phyloP scores from a whole-genome alignment of 2,113 vertebrate species.

The Saguinus imperator region DNA sequence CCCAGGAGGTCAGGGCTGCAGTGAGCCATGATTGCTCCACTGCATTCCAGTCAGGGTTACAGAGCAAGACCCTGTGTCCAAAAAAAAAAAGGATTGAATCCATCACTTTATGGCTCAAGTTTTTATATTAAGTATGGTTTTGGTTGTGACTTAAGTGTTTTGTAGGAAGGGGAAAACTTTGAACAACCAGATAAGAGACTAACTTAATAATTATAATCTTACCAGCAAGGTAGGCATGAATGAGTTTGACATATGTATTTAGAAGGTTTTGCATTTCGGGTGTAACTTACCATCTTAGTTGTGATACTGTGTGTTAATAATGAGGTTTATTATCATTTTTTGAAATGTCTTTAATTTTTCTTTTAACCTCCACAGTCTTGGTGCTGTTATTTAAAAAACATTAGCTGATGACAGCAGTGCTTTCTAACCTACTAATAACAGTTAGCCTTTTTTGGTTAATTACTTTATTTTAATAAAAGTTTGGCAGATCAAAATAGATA shows the following conservation, averaged over 20 bases:
- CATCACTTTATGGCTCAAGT: neutral
- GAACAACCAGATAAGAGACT: neutral
- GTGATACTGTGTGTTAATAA: neutral
- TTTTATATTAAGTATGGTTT: neutral
- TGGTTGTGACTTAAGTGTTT: neutral
- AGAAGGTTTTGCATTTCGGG: neutral
- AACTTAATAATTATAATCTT: neutral
- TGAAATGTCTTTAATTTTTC: neutral
- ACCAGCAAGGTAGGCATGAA: neutral
- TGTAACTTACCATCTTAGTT: neutral
- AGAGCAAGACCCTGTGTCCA: no score
- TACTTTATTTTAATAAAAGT: constrained; percentile 9
- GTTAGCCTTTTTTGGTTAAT: neutral
- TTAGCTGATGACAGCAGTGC: neutral
- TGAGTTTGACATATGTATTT: neutral
- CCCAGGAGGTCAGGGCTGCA: no score
- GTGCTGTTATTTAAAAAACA: neutral
- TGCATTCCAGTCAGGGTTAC: no score
- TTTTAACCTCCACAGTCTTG: neutral
- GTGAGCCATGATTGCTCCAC: no score
- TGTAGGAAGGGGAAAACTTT: constrained; percentile 4
- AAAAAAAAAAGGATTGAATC: neutral
- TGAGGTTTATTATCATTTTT: neutral
- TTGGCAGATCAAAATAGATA: neutral
- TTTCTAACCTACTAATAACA: neutral